Percentiles rank a stretch among this genome's conserved stretches.
These are phyloP conservation scores for Podargus strigoides DNA, from an alignment of 2,797 vertebrate genomes.

Conservation along the genomic window DNA sequence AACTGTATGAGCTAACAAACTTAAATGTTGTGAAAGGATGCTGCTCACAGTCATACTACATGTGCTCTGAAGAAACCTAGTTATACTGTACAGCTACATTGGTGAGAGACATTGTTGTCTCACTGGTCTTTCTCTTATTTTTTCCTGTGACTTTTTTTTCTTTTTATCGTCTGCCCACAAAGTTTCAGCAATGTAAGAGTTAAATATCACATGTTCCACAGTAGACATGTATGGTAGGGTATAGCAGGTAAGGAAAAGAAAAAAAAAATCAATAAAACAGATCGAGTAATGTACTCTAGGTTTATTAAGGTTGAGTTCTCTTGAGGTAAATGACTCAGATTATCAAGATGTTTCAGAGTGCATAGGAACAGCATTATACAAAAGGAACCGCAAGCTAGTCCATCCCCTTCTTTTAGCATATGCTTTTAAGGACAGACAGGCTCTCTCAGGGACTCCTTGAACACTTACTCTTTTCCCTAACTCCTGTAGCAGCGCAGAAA, in stretches of 20 bases:
- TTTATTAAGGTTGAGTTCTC: neutral
- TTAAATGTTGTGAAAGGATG: neutral
- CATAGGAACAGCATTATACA: neutral
- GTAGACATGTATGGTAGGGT: neutral
- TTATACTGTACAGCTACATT: neutral
- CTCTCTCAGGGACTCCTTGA: neutral
- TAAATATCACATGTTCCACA: neutral
- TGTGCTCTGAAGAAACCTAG: neutral
- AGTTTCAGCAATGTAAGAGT: neutral
- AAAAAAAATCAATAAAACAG: neutral
- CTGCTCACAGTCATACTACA: neutral
- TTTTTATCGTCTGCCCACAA: neutral
- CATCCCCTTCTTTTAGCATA: neutral
- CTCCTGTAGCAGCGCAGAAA: neutral
- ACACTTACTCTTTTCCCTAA: neutral
- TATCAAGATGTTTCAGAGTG: neutral
- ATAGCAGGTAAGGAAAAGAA: neutral
- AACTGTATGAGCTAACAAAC: fast-evolving
- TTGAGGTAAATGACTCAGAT: neutral
- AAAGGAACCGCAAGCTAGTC: neutral
- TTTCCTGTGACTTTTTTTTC: neutral
- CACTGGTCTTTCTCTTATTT: neutral
- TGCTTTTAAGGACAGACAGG: neutral
- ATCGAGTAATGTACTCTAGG: neutral
- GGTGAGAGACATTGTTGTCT: neutral